phyloP scores from a whole-genome alignment of 2,113 vertebrate genomes.

The Junco hyemalis region DNA sequence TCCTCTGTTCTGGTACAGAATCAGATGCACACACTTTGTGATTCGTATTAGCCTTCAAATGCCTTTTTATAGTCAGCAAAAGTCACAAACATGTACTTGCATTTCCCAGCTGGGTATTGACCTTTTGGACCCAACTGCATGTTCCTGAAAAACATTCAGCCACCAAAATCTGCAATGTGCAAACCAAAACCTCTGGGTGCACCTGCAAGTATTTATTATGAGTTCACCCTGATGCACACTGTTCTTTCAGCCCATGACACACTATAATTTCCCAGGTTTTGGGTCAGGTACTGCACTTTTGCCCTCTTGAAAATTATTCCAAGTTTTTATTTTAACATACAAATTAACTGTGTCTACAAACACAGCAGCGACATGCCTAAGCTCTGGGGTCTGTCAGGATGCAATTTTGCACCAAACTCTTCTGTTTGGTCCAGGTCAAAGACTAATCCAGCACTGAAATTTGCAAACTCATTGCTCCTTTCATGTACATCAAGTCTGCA shows the following conservation, averaged over 20 bases:
- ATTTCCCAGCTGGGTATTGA: rapidly evolving
- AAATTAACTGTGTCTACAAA: not conserved
- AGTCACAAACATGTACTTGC: rapidly evolving
- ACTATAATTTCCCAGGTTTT: not conserved
- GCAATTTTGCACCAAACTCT: not conserved
- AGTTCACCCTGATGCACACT: not conserved
- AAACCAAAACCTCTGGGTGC: not conserved
- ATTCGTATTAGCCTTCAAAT: not conserved
- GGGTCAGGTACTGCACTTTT: not conserved
- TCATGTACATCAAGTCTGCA: not conserved
- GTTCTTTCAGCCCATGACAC: not conserved
- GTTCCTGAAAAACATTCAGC: not conserved
- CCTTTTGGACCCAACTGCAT: not conserved
- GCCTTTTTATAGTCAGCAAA: not conserved
- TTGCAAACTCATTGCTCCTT: not conserved
- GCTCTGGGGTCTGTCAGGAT: not conserved
- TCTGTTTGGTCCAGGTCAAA: not conserved
- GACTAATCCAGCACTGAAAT: not conserved
- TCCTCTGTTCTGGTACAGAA: not conserved
- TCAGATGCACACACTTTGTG: not conserved
- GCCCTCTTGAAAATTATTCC: not conserved
- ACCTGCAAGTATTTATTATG: rapidly evolving
- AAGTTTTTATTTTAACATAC: not conserved
- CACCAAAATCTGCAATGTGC: not conserved
- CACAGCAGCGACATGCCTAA: rapidly evolving